Conservation (phyloP, 2,797 vertebrate genomes). For the Pelodytes ibericus region DNA sequence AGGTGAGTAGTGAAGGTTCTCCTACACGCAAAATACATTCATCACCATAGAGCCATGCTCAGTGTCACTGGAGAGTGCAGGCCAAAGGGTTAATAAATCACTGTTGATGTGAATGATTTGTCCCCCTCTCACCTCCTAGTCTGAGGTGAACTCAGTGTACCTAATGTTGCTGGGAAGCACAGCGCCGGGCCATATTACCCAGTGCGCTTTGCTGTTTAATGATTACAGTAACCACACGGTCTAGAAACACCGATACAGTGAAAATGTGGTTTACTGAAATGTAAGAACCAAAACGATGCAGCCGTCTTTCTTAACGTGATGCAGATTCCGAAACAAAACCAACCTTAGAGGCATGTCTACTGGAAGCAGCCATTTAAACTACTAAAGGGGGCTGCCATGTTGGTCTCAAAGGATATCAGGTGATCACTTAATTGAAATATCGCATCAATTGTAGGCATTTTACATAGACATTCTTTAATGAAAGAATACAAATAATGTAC, state of each 20-base stretch:
- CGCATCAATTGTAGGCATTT: too few species aligned
- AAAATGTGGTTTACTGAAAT: constrained; percentile 9
- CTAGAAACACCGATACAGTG: neutral
- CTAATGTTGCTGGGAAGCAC: constrained; percentile 20
- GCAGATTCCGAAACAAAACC: neutral
- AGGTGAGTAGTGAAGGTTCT: too few species aligned
- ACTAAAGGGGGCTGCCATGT: too few species aligned
- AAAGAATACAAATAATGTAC: too few species aligned
- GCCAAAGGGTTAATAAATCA: too few species aligned
- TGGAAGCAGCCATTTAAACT: too few species aligned
- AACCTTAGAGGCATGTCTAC: neutral
- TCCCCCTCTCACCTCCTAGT: too few species aligned
- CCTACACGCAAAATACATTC: too few species aligned
- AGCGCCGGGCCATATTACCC: neutral
- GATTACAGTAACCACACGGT: constrained; percentile 8
- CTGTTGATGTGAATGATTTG: neutral
- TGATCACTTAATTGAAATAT: too few species aligned
- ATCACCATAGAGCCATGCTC: too few species aligned
- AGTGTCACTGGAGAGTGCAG: neutral
- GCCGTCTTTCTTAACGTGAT: neutral
- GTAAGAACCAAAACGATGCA: neutral
- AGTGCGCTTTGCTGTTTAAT: constrained; percentile 3
- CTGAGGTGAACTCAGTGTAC: neutral
- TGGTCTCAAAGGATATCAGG: too few species aligned
- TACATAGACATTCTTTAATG: too few species aligned